Conservation (phyloP, 1,140 invertebrate species). For the Achatina immaculata region DNA sequence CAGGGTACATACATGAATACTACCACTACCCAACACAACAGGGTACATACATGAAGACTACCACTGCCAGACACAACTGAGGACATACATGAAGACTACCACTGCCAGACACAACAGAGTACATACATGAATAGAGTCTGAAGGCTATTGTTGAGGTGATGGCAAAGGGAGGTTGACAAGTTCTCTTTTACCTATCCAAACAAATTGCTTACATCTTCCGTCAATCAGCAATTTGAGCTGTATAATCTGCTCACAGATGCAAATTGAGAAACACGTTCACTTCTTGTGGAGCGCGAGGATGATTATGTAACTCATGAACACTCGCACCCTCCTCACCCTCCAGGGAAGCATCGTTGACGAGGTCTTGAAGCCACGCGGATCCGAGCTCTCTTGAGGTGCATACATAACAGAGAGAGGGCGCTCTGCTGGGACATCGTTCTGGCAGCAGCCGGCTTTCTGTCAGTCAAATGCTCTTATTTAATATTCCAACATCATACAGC, state of each 20-base stretch:
- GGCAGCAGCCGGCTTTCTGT: not conserved
- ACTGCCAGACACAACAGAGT: no score
- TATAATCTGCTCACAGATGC: slow-evolving; percentile 29
- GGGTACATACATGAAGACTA: no score
- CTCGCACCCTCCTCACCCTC: not conserved
- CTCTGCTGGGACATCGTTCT: not conserved
- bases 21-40: no score
- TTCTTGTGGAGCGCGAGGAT: not conserved
- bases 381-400: slow-evolving; percentile 17
- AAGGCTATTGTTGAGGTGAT: no score
- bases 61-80: no score
- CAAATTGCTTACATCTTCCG: not conserved
- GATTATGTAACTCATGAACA: slow-evolving; percentile 8
- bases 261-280: slow-evolving; percentile 27
- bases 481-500: slow-evolving; percentile 7
- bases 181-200: slow-evolving; percentile 21
- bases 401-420: not conserved
- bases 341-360: not conserved
- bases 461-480: not conserved
- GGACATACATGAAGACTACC: no score
- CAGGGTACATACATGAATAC: no score
- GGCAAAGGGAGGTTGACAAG: slow-evolving; percentile 7
- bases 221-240: slow-evolving; percentile 2
- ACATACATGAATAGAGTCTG: no score
- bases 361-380: not conserved